Evolutionary conservation across 2,888 invertebrate species (phyloP), one percentile per base, ranked within the genome.

Genomic region (Crocallis elinguaria): DNA sequence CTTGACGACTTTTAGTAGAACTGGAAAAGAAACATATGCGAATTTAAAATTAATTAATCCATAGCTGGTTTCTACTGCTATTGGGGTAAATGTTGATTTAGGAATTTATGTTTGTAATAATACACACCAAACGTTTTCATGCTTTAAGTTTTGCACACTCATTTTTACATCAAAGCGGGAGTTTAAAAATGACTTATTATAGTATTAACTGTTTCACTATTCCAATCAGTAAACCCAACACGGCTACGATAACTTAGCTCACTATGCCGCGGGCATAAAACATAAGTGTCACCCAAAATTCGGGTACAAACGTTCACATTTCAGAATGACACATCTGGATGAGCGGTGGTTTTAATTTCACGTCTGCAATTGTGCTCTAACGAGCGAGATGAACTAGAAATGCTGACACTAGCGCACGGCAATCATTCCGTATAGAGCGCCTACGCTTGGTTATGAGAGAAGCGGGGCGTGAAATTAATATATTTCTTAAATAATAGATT

Each of bases 371-470:
- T 80, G 84, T 81, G 74, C 77, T 73, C 84, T 88, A 88, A 88
- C 86, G 87, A 87, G 86, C 64, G 74, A 84, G 83, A 84, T 86
- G 84, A 81, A 80, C 80, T 82, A 77, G 83, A 87, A 88, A 77
- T 72, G 88, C 89, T 90, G 89, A 90, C 89, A 88, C 76, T 83
- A 82, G 89, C 85, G 80, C 66, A 73, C 82, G 77, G 79, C 83
- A 86, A 86, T 85, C 84, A 81, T 82, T 82, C 75, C 69, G 77
- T 79, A 64, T 72, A 71, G 73, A 68, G 69, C 64, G 62, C 52
- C 35, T 54, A 46, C 39, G 17, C 41, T 1, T 4, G 5, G 54
- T 70, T 49, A 57, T 32, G 35, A 70, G 74, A 66, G 66, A 53
- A 74, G 79, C 78, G 84, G 32, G 9, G 3, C 23, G 23, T 2